Percentiles rank a stretch among this genome's conserved stretches.
Conservation (phyloP, 2,113 vertebrate genomes). For the Spheniscus mendiculus region DNA sequence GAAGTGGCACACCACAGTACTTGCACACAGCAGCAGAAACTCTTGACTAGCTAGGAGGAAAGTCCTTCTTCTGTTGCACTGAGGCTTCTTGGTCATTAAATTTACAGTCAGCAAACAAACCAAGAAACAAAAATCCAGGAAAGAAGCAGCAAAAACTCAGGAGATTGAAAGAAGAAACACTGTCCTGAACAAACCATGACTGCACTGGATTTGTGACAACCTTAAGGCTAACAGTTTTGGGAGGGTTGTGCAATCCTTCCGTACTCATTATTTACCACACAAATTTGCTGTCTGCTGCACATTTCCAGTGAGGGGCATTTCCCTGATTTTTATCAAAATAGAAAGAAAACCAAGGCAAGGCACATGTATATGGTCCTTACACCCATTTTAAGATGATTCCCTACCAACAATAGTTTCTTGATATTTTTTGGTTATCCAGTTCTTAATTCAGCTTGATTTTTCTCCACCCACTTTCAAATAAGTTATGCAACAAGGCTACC, state of each 20-base stretch:
- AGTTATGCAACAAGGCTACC: background rate
- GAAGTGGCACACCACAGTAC: background rate
- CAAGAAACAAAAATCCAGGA: background rate
- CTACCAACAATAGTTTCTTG: background rate
- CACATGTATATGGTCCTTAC: rapidly evolving
- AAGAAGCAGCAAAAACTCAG: background rate
- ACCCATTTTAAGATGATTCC: background rate
- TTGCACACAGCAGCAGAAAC: background rate
- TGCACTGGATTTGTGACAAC: background rate
- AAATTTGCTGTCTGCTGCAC: background rate
- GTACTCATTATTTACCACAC: background rate
- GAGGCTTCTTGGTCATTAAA: background rate
- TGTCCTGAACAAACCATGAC: background rate
- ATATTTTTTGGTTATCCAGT: background rate
- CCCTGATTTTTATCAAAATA: background rate
- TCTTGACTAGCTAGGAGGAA: background rate
- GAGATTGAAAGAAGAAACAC: background rate
- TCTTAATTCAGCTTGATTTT: background rate
- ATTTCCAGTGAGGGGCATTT: background rate
- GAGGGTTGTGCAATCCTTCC: background rate
- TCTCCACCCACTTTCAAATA: background rate
- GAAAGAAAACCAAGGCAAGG: background rate
- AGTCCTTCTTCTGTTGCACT: background rate
- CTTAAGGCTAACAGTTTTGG: background rate
- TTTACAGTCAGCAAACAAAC: background rate